Base-by-base conservation (phyloP, 2,888 invertebrate species). In the Sturmia bella region DNA sequence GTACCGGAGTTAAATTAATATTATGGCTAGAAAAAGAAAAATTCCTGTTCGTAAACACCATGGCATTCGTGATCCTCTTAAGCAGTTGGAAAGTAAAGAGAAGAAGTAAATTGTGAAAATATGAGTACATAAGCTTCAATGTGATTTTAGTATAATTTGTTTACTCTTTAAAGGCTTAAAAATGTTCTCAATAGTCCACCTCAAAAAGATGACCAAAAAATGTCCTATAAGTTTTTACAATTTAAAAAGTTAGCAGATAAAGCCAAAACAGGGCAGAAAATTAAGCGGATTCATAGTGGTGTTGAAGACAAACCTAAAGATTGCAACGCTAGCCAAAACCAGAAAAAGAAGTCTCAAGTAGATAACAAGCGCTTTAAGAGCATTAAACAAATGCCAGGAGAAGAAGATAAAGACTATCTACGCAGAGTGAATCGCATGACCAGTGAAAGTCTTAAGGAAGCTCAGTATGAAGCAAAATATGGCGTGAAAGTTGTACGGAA, bases 31-130 rank as follows among this genome's bases (percentile, higher is more conserved):
- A 17, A 89, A 87, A 84, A 86, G 96, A 59, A 96, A 96, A 93
- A 96, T 96, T 87, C 96, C 96, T 27, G 95, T 94, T 27, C 94
- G 95, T 85, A 96, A 96, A 89, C 96, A 96, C 87, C 93, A 93
- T 83, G 95, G 95, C 21, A 92, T 96, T 1, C 95, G 95, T 87
- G 96, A 96, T 91, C 96, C 96, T 1, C 89, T 94, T 24, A 93
- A 94, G 86, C 96, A 96, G 89, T 92, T 92, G 83, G 94, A 89
- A 37, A 83, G 84, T 17, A 85, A 75, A 17, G 89, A 89, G 17
- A 89, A 89, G 85, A 93, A 92, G 96, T 96, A 92, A 70, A 27
- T 32, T n/a, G 1, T 21, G n/a, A 11, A 5, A 45, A 21, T 41
- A 12, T 12, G 2, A 59, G 2, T n/a, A n/a, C n/a, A n/a, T n/a